Base-by-base conservation (phyloP, 1,140 invertebrate genomes). In the Gryon sp. region DNA sequence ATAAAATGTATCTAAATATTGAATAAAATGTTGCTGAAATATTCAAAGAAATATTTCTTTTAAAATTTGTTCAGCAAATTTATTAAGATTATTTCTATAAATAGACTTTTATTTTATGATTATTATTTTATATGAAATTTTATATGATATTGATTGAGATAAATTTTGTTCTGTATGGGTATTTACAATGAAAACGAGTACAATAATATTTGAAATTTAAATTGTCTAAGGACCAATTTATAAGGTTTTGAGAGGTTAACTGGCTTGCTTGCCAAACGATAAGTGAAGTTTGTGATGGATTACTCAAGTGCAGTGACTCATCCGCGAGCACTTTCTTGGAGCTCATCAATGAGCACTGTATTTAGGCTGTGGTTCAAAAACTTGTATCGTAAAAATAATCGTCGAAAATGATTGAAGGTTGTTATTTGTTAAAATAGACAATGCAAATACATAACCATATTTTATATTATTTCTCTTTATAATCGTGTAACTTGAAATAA, bases 281-380 rank as follows among this genome's bases (percentile, higher is more conserved):
- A 74, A 74, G 52, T 63, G 36, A 65, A 57, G 60, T 60, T 60
- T 60, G 19, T 65, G 60, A 74, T 59, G 60, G 70, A 74, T 74
- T 55, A 45, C 66, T 65, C 70, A 65, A 66, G 70, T 74, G 18
- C 30, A 2, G 22, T 74, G 70, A 74, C 45, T 74, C 70, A 66
- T 46, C 69, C 8, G 24, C 11, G 19, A 57, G 59, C 16, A 50
- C 50, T 59, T 65, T 52, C 57, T 59, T 20, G 12, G 14, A 24
- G 41, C 24, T 52, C 52, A 53, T 73, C 57, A 63, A 48, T 70
- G 66, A 52, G 15, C 1, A 20, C 20, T 60, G 66, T 40, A 60
- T 70, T 60, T 60, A 60, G 55, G 38, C 26, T 52, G 8, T 6
- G 45, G 26, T 59, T 18, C 46, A 60, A 60, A 70, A 57, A n/a